Evolutionary conservation across 2,888 invertebrate species (phyloP).

Genomic region (Pachydiplax longipennis): DNA sequence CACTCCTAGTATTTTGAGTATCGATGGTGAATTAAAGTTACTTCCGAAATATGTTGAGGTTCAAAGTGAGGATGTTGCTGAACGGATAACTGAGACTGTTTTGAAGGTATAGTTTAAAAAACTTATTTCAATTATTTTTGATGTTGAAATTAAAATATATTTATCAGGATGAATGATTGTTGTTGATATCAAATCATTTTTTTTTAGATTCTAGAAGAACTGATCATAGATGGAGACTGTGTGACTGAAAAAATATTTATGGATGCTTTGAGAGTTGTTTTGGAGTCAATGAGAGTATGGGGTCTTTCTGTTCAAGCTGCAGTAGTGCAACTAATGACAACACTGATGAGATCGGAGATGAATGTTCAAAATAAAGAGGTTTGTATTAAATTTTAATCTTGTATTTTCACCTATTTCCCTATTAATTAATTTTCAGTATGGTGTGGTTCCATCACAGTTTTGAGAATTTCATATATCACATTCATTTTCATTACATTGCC

Average conservation of each 20-base stretch:
- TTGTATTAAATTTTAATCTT: not conserved
- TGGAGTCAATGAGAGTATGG: not conserved
- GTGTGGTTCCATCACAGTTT: too few relatives aligned
- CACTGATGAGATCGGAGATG: not conserved
- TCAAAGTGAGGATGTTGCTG: not conserved
- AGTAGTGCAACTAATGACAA: not conserved
- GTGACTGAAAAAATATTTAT: not conserved
- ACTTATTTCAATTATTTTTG: too few relatives aligned
- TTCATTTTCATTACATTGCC: too few relatives aligned
- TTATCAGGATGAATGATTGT: too few relatives aligned
- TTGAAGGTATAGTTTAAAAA: not conserved
- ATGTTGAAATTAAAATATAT: too few relatives aligned
- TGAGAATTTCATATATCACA: too few relatives aligned
- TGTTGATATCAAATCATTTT: not conserved
- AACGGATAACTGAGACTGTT: not conserved
- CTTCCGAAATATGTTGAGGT: not conserved
- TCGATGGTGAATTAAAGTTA: not conserved
- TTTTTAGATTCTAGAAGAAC: not conserved
- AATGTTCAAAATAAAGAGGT: not conserved
- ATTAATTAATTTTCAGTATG: too few relatives aligned
- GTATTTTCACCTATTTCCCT: too few relatives aligned
- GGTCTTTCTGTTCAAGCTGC: not conserved
- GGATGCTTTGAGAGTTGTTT: not conserved
- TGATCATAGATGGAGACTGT: not conserved
- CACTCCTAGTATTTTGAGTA: not conserved